A percentile compares a stretch with the other conserved stretches of the same genome.
Conservation (phyloP, 2,888 invertebrate genomes). For the Hipparchia sbordonii region DNA sequence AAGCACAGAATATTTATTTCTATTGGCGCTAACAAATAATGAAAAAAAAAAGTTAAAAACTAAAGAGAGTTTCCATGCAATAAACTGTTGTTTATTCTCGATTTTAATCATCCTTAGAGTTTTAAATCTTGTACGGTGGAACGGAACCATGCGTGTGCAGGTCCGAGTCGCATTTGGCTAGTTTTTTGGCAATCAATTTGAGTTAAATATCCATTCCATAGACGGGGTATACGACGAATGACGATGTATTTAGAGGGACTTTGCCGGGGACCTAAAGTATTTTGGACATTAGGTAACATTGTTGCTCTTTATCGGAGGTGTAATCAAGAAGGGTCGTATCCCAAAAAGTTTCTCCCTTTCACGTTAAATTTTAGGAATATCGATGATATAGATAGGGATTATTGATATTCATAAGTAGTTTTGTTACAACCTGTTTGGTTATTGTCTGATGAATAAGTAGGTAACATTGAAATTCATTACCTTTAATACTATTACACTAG, state of each 20-base stretch:
- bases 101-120: too few relatives aligned
- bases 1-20: too few relatives aligned
- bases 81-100: too few relatives aligned
- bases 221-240: not conserved
- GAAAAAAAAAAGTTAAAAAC: too few relatives aligned
- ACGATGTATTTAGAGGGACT: not conserved
- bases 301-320: slow-evolving; percentile 15
- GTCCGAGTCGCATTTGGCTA: too few relatives aligned
- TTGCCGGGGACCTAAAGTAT: slow-evolving; percentile 15
- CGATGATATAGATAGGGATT: slow-evolving; percentile 21
- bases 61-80: too few relatives aligned
- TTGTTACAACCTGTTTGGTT: not conserved
- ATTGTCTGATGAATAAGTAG: not conserved
- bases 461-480: too few relatives aligned
- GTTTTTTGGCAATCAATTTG: too few relatives aligned
- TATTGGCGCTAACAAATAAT: too few relatives aligned
- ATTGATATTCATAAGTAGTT: slow-evolving; percentile 10
- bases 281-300: slow-evolving; percentile 21
- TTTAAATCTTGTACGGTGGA: too few relatives aligned
- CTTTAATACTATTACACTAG: too few relatives aligned
- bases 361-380: slow-evolving; percentile 3
- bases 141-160: too few relatives aligned
- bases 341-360: slow-evolving; percentile 3
- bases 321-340: slow-evolving; percentile 17
- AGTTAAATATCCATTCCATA: slow-evolving; percentile 10